A percentile compares a stretch with the other conserved stretches of the same genome.
These are phyloP conservation scores for Drosophila ironensis DNA, from an alignment of 1,140 invertebrate genomes.

Conservation along the genomic window DNA sequence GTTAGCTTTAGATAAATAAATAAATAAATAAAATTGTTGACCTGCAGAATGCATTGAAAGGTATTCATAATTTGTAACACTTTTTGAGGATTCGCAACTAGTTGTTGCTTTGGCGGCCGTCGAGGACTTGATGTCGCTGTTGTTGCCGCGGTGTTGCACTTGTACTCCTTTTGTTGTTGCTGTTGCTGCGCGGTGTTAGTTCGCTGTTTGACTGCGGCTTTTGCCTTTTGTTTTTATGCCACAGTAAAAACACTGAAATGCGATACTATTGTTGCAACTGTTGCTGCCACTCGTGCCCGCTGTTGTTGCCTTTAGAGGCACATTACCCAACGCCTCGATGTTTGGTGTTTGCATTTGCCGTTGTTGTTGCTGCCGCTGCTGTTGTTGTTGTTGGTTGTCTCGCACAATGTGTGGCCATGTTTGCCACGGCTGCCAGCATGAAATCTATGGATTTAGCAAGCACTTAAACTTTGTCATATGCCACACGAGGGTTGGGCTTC, in stretches of 20 bases:
- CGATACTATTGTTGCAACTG: constrained; percentile 76
- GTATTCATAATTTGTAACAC: not conserved
- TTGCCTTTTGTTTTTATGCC: constrained; percentile 78
- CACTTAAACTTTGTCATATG: constrained; percentile 79
- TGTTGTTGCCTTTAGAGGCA: constrained; percentile 28
- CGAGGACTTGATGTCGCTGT: not conserved
- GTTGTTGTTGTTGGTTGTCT: constrained; percentile 49
- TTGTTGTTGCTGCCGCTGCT: constrained; percentile 15
- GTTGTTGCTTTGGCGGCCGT: too few relatives aligned
- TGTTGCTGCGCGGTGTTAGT: constrained; percentile 50
- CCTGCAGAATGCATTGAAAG: not conserved
- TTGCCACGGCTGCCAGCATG: constrained; percentile 71
- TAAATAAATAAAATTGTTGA: too few relatives aligned
- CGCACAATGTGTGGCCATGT: constrained; percentile 78
- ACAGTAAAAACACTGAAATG: constrained; percentile 77
- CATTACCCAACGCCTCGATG: constrained; percentile 65
- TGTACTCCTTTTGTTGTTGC: constrained; percentile 9
- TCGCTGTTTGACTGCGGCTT: constrained; percentile 73
- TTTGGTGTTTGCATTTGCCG: constrained; percentile 21
- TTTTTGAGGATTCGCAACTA: not conserved
- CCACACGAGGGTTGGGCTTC: constrained; percentile 7
- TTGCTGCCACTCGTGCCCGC: constrained; percentile 32
- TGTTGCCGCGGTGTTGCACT: constrained; percentile 35
- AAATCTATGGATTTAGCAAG: constrained; percentile 79
- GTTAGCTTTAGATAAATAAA: too few relatives aligned